Evolutionary conservation across 1,140 invertebrate genomes (phyloP).

Genomic region (Ostrea denselamellosa): DNA sequence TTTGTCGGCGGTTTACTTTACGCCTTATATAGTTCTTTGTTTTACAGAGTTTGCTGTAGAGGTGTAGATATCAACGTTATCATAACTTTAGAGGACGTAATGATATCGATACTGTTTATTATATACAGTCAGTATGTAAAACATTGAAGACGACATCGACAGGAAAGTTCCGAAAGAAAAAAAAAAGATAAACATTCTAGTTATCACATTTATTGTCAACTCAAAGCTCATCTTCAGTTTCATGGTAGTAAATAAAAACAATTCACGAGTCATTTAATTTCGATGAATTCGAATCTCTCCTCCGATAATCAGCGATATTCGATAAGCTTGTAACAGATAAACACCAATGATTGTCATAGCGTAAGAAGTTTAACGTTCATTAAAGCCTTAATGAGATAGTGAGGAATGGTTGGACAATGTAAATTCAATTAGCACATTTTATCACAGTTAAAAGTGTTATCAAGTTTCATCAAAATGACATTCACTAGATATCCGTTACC

Average conservation of each 20-base stretch:
- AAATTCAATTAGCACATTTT: constrained; percentile 4
- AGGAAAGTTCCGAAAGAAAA: background rate
- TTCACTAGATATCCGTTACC: background rate
- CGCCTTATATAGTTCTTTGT: too few species aligned
- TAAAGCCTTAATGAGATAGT: constrained; percentile 16
- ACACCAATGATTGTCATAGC: background rate
- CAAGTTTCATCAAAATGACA: background rate
- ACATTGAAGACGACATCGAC: background rate
- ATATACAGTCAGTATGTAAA: background rate
- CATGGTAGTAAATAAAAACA: constrained; percentile 3
- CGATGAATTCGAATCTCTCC: background rate
- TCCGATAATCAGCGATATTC: background rate
- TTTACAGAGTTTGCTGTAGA: too few species aligned
- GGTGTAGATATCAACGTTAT: too few species aligned
- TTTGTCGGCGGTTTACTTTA: too few species aligned
- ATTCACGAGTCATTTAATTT: constrained; percentile 8
- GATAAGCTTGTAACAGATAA: constrained; percentile 19
- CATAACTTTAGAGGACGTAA: background rate
- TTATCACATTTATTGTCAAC: constrained; percentile 9
- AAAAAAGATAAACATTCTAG: background rate
- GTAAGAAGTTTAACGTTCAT: constrained; percentile 27
- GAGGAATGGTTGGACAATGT: background rate
- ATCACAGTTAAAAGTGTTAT: background rate
- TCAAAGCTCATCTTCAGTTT: background rate
- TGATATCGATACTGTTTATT: background rate